A percentile compares a stretch with the other conserved stretches of the same genome.
Evolutionary conservation across 2,797 vertebrate genomes (phyloP).

Genomic region (Etheostoma nigrum): DNA sequence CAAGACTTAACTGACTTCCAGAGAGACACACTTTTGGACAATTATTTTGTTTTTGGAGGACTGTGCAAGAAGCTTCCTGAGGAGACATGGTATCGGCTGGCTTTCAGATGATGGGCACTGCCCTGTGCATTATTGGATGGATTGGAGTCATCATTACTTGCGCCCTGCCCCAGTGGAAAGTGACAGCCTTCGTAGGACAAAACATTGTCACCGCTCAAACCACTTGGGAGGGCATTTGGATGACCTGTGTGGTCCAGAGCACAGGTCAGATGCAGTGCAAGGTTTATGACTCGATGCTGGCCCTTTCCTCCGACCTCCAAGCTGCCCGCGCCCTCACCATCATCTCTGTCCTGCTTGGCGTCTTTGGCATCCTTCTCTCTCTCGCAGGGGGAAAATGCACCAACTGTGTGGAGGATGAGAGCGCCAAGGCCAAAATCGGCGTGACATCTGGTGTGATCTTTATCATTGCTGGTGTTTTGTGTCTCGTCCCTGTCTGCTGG

Average conservation of each 20-base stretch:
- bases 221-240: conserved; percentile 95
- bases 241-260: conserved; percentile 95
- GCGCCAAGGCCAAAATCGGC: conserved; percentile 87
- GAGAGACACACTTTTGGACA: conserved; percentile 29
- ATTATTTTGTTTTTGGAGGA: conserved; percentile 28
- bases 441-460: conserved; percentile 86
- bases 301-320: conserved; percentile 88
- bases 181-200: conserved; percentile 90
- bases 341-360: conserved; percentile 86
- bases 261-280: conserved; percentile 98
- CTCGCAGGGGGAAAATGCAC: conserved; percentile 93
- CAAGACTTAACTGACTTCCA: conserved; percentile 34
- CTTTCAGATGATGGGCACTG: conserved; percentile 91
- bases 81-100: conserved; percentile 89
- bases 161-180: conserved; percentile 92
- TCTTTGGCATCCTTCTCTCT: conserved; percentile 86
- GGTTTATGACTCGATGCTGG: conserved; percentile 93
- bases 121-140: conserved; percentile 92
- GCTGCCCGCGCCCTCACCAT: conserved; percentile 90
- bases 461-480: conserved; percentile 86
- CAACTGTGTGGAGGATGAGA: conserved; percentile 92
- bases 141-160: conserved; percentile 89
- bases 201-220: conserved; percentile 92
- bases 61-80: conserved; percentile 27
- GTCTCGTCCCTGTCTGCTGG: conserved; percentile 92